These are phyloP conservation scores for Panthera tigris DNA, from an alignment of 2,113 vertebrate species.

Conservation along the genomic window DNA sequence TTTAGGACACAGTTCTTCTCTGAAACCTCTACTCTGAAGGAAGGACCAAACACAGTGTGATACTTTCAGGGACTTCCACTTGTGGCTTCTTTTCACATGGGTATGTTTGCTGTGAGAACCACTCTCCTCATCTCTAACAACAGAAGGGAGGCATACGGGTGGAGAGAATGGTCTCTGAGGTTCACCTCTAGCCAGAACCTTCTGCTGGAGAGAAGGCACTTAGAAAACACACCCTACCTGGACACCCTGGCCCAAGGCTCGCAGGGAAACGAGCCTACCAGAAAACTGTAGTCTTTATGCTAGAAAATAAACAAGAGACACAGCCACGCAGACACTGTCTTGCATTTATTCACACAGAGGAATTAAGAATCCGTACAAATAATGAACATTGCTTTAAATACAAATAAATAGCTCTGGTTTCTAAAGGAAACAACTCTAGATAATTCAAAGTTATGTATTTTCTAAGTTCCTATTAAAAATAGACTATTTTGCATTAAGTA, in stretches of 20 bases:
- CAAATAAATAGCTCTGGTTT: slow-evolving; percentile 82
- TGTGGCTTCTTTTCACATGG: neutral
- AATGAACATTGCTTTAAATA: slow-evolving; percentile 79
- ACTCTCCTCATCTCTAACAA: neutral
- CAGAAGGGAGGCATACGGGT: neutral
- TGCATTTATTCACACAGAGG: slow-evolving; percentile 82
- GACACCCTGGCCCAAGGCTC: neutral
- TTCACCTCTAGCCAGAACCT: neutral
- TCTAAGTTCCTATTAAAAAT: slow-evolving; percentile 71
- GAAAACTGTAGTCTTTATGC: neutral
- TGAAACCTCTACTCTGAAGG: slow-evolving; percentile 24
- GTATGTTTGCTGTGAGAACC: neutral
- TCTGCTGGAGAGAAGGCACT: neutral
- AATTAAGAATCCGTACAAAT: slow-evolving; percentile 75
- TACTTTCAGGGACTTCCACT: neutral
- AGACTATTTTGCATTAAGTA: slow-evolving; percentile 63
- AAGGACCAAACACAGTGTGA: neutral
- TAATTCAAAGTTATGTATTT: slow-evolving; percentile 50
- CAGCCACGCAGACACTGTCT: slow-evolving; percentile 67
- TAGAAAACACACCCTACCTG: neutral
- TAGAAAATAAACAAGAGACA: slow-evolving; percentile 48
- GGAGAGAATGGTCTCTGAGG: neutral
- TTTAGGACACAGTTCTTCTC: neutral
- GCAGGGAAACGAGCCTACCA: neutral
- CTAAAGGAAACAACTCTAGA: slow-evolving; percentile 68